A percentile compares a stretch with the other conserved stretches of the same genome.
phyloP scores from a whole-genome alignment of 2,888 invertebrate genomes.

The Drosophila subsilvestris region DNA sequence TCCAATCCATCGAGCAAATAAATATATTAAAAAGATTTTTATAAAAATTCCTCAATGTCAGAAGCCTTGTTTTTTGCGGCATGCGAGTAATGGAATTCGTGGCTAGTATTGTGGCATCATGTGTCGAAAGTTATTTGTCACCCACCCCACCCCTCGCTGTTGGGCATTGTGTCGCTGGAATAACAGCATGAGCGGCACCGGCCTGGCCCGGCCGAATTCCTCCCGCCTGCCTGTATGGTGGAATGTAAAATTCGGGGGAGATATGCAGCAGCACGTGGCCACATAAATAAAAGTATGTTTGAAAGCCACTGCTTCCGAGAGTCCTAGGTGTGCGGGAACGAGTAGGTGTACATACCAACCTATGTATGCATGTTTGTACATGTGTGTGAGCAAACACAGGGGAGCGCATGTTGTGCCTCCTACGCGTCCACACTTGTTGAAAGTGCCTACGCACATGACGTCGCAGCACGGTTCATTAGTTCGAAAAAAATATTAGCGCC shows the following conservation, averaged over 20 bases:
- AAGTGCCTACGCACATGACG: slow-evolving; percentile 52
- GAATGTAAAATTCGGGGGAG: slow-evolving; percentile 65
- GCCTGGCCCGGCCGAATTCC: neutral
- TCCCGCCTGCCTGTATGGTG: slow-evolving; percentile 39
- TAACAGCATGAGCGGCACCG: slow-evolving; percentile 22
- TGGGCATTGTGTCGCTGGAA: slow-evolving; percentile 31
- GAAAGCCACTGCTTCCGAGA: slow-evolving; percentile 47
- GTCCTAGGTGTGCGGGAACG: slow-evolving; percentile 28
- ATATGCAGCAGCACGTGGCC: slow-evolving; percentile 69
- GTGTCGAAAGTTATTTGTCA: slow-evolving; percentile 69
- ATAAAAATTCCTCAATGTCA: slow-evolving; percentile 4
- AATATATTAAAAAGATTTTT: neutral
- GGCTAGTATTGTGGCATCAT: slow-evolving; percentile 52
- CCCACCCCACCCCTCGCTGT: neutral
- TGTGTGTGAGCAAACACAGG: slow-evolving; percentile 33
- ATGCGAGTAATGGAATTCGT: slow-evolving; percentile 26
- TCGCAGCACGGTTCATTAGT: slow-evolving; percentile 66
- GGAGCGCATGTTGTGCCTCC: slow-evolving; percentile 12
- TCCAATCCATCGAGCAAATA: neutral
- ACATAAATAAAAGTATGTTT: slow-evolving; percentile 66
- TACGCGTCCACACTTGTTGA: neutral
- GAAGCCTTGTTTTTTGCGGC: neutral
- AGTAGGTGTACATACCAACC: slow-evolving; percentile 9
- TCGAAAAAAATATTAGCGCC: slow-evolving; percentile 63
- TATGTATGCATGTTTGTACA: neutral